Evolutionary conservation across 2,113 vertebrate species (phyloP), one percentile per base, ranked within the genome.

Genomic region (Oryzias woworae): DNA sequence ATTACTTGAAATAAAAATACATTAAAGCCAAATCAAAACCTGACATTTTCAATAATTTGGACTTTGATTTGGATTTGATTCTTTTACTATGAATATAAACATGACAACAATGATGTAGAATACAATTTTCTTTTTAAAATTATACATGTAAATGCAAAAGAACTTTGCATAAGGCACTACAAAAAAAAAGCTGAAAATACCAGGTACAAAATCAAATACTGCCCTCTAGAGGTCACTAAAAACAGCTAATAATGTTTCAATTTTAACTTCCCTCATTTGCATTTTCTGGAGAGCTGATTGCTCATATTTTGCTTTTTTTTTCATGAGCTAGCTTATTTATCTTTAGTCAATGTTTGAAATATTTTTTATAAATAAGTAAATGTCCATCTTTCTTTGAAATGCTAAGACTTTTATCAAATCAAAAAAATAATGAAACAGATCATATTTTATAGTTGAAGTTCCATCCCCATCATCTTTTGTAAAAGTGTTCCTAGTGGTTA

Each of bases 221-320:
- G 85, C 55, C 82, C 70, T 52, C 87, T 85, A 76, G 72, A 56
- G 87, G 82, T 71, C 54, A 26, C 3, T 22, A 2, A 20, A 10
- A 20, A 10, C 36, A 36, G 36, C 7, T 20, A 20, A 6, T 28
- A 36, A 36, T 2, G 36, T 36, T 36, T 36, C 36, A 4, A 5
- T 3, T 36, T 2, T 10, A 28, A 20, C 20, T 20, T 20, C 20
- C 20, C 20, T 20, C 20, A 20, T 20, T 20, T 28, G 26, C 4
- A 28, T 28, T 28, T 28, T 28, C 4, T 28, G 26, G 5, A 6
- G 5, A 47, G 16, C 8, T 8, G 17, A 18, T 47, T 1, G 17
- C 26, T 28, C 7, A 28, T 6, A 28, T 1, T 28, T 28, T 4
- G 7, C 26, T n/a, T 47, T 4, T 47, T 47, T 6, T 7, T 7